Evolutionary conservation across 2,797 vertebrate genomes (phyloP).

Genomic region (Enteromius afrohamiltoni): DNA sequence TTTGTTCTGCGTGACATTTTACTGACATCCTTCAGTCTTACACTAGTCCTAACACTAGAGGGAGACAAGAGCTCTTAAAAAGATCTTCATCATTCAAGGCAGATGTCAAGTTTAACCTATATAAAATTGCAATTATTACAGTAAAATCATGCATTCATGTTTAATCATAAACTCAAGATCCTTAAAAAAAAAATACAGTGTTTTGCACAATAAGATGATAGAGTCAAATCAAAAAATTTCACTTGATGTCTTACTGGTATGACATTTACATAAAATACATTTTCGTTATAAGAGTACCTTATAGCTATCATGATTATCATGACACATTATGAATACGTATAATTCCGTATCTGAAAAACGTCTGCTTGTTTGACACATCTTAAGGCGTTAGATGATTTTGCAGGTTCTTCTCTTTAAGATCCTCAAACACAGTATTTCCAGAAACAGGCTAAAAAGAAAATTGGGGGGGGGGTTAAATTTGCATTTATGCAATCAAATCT

Average conservation of each 20-base stretch:
- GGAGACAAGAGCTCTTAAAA: constrained; percentile 62
- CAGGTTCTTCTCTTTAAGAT: constrained; percentile 24
- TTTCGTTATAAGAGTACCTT: constrained; percentile 17
- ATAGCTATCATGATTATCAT: constrained; percentile 8
- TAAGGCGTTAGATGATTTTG: not conserved
- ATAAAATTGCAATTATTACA: not conserved
- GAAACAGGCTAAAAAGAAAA: constrained; percentile 75
- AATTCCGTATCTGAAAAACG: not conserved
- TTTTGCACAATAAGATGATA: not conserved
- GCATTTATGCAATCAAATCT: not conserved
- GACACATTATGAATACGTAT: constrained; percentile 18
- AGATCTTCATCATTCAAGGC: not conserved
- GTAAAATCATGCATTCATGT: not conserved
- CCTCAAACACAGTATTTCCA: constrained; percentile 84
- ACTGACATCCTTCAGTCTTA: not conserved
- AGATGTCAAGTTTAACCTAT: not conserved
- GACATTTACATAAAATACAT: constrained; percentile 32
- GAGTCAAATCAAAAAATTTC: not conserved
- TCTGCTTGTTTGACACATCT: constrained; percentile 7
- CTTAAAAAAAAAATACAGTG: not conserved
- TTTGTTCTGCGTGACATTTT: not conserved
- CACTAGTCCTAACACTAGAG: constrained; percentile 63
- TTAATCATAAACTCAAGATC: not conserved
- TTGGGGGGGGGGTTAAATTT: not conserved
- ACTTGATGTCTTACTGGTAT: constrained; percentile 19